Percentiles rank a stretch among this genome's conserved stretches.
phyloP scores from a whole-genome alignment of 2,888 invertebrate species.

The Eupithecia vulgata region DNA sequence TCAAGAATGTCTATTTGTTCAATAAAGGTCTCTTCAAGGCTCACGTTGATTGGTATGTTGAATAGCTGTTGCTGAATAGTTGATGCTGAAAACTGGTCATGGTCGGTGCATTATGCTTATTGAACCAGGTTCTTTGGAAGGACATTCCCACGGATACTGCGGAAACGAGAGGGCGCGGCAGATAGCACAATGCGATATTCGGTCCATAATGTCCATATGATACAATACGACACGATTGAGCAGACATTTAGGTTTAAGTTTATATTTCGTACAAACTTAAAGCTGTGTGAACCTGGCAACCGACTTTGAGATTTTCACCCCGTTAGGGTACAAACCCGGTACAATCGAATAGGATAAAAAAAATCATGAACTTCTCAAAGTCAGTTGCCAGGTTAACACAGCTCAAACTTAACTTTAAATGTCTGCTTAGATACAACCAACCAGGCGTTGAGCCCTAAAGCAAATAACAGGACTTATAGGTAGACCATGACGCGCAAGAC shows the following conservation, averaged over 20 bases:
- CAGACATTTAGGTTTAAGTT: conserved; percentile 37
- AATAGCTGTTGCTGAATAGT: conserved; percentile 20
- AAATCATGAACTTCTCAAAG: no score
- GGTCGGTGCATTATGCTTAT: conserved; percentile 22
- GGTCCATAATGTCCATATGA: conserved; percentile 49
- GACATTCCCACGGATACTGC: conserved; percentile 43
- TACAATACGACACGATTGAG: conserved; percentile 47
- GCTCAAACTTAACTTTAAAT: no score
- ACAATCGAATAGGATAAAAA: no score
- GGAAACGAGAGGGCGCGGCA: conserved; percentile 65
- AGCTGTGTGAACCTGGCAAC: no score
- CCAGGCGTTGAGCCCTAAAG: no score
- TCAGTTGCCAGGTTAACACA: no score
- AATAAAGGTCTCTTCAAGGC: conserved; percentile 14
- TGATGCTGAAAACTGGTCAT: conserved; percentile 34
- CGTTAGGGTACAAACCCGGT: no score
- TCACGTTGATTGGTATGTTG: conserved; percentile 22
- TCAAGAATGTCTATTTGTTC: no score
- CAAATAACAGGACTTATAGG: background rate
- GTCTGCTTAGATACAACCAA: no score
- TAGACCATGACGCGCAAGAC: background rate
- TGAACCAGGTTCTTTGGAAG: conserved; percentile 25
- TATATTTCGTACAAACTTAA: no score
- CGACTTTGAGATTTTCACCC: no score
- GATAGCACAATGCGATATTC: conserved; percentile 66